phyloP scores from a whole-genome alignment of 2,888 invertebrate species.

The Caenorhabditis angaria region DNA sequence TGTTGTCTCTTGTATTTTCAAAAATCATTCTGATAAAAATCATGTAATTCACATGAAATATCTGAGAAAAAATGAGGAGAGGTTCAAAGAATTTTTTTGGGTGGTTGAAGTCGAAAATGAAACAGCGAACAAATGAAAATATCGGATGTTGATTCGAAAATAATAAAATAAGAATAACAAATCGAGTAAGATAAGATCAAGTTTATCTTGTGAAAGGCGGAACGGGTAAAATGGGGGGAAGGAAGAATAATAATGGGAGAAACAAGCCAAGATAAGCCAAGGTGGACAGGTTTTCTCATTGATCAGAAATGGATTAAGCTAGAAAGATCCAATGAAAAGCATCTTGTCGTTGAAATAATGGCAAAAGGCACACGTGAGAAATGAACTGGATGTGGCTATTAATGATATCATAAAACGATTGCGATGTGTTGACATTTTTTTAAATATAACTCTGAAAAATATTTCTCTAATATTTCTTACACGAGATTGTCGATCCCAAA shows the following conservation, averaged over 20 bases:
- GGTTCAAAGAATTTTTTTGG: background rate
- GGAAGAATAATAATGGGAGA: background rate
- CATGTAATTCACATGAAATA: background rate
- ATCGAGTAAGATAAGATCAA: background rate
- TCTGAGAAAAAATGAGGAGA: background rate
- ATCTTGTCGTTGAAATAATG: too few species aligned
- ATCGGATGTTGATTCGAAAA: background rate
- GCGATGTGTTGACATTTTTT: too few species aligned
- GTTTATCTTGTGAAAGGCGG: background rate
- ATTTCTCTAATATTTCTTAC: too few species aligned
- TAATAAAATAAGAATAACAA: background rate
- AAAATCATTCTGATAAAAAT: background rate
- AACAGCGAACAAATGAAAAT: background rate
- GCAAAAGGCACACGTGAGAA: too few species aligned
- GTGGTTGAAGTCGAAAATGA: too few species aligned
- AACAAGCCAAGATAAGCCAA: background rate
- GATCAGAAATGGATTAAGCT: too few species aligned
- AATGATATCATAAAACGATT: too few species aligned
- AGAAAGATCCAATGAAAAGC: too few species aligned
- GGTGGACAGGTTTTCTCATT: too few species aligned
- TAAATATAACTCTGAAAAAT: too few species aligned
- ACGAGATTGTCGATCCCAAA: too few species aligned
- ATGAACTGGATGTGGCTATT: too few species aligned
- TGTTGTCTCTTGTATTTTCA: background rate
- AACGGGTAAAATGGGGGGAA: background rate